Base-by-base conservation (phyloP, 2,888 invertebrate genomes). In the Exocentrus adspersus region DNA sequence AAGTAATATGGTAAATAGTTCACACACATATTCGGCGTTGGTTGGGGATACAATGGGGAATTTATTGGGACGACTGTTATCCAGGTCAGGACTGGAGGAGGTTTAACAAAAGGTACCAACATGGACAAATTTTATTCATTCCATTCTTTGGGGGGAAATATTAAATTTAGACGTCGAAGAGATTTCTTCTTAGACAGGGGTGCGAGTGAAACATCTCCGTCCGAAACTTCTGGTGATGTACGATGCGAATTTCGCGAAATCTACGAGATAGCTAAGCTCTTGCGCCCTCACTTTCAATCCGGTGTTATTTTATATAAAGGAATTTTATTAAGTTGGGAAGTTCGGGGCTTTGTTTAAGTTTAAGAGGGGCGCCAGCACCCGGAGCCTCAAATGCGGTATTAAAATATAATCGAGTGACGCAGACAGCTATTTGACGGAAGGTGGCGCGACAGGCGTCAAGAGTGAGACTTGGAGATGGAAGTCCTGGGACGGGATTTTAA, bases 241-340 rank as follows among this genome's bases (percentile, higher is more conserved):
- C 28, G 48, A 24, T 28, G 12, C 24, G 17, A 48, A 48, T 48
- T 45, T 48, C 48, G 10, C 16, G 28, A 48, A 46, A 28, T 48
- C n/a, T 28, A 48, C 24, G 48, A 48, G 48, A 48, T 24, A 48
- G 24, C 46, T 20, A 28, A 28, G 48, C 28, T n/a, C 24, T 28
- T 48, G 14, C 28, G 24, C 48, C 20, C 48, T 16, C n/a, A n/a
- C 16, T 48, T 48, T 48, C 24, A 48, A 28, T 28, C 21, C 24
- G 20, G 24, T 46, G 48, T 48, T 48, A 48, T 48, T 48, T 48
- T 28, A 48, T 48, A 48, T 28, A 48, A 48, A 48, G 48, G 48
- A 28, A 48, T 48, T 48, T 48, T 48, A 48, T 48, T 48, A 48
- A 28, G 28, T 48, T 48, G 4, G 16, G 28, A 24, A 37, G 37